Conservation (phyloP, 2,888 invertebrate genomes). For the Caenorhabditis parvicauda region DNA sequence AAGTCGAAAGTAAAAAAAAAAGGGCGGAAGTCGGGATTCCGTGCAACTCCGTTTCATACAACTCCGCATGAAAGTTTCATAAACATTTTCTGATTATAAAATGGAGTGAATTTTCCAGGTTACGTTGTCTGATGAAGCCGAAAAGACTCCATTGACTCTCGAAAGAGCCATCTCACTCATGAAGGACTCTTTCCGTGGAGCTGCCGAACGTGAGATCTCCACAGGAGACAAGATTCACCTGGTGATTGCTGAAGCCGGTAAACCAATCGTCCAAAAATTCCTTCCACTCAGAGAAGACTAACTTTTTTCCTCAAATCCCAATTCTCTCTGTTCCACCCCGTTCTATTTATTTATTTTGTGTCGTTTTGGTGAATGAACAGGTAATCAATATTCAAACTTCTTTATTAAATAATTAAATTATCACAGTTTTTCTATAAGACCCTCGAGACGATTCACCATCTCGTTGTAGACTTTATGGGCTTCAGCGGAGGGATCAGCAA, state of each 20-base stretch:
- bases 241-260: conserved; percentile 53
- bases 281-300: conserved; percentile 57
- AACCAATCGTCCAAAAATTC: conserved; percentile 42
- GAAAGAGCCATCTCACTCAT: conserved; percentile 82
- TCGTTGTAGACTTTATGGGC: not conserved
- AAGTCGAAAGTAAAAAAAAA: too few species aligned
- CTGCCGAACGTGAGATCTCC: conserved; percentile 94
- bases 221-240: conserved; percentile 70
- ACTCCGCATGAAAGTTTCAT: too few species aligned
- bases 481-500: not conserved
- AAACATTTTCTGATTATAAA: too few species aligned
- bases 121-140: conserved; percentile 76
- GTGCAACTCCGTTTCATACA: too few species aligned
- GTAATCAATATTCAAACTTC: too few species aligned
- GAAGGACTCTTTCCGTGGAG: conserved; percentile 91
- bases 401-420: not conserved
- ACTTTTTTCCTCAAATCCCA: too few species aligned
- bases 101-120: too few species aligned
- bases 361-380: too few species aligned
- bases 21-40: too few species aligned
- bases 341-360: too few species aligned
- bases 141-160: conserved; percentile 70
- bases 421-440: not conserved
- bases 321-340: too few species aligned
- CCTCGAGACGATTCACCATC: not conserved